Evolutionary conservation across 2,113 vertebrate genomes (phyloP).

Genomic region (Dicerorhinus sumatrensis): DNA sequence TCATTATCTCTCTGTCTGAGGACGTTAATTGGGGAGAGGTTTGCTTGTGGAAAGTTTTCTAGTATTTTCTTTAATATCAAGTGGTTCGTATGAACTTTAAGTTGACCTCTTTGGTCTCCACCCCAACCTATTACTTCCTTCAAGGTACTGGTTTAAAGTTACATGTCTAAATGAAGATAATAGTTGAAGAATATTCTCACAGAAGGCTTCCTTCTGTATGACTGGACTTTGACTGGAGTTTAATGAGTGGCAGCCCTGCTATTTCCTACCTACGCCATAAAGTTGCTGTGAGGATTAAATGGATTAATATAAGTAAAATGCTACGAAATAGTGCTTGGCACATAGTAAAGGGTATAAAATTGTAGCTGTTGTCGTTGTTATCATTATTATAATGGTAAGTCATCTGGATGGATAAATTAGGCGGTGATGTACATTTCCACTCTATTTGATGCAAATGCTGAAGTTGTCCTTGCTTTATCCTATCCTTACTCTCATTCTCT

Average conservation of each 20-base stretch:
- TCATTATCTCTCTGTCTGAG: constrained; percentile 56
- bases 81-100: neutral
- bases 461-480: neutral
- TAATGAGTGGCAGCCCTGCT: neutral
- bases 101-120: neutral
- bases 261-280: neutral
- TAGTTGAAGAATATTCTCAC: neutral
- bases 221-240: neutral
- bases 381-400: neutral
- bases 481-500: neutral
- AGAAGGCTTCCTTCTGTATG: neutral
- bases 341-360: neutral
- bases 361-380: neutral
- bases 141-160: neutral
- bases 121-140: neutral
- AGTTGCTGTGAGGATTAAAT: neutral
- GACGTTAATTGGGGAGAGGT: constrained; percentile 70
- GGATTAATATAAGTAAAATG: neutral
- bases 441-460: neutral
- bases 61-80: constrained; percentile 70
- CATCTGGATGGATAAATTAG: neutral
- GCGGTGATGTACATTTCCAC: neutral
- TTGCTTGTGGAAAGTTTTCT: constrained; percentile 77
- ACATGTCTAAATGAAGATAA: neutral
- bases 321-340: neutral